Evolutionary conservation across 2,888 invertebrate species (phyloP), one percentile per base, ranked within the genome.

Genomic region (Buathra laborator): DNA sequence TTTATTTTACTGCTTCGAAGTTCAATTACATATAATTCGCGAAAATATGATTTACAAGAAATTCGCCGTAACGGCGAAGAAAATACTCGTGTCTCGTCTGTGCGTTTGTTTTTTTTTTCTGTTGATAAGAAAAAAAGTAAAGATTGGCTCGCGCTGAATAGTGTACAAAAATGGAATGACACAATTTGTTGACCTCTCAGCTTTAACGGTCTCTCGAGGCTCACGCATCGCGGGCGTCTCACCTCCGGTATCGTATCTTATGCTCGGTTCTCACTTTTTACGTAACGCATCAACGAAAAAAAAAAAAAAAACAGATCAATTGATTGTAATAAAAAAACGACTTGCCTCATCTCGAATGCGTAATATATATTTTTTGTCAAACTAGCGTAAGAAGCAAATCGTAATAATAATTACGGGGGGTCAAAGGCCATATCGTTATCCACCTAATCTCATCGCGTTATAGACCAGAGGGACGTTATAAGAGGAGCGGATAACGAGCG

Each of bases 181-280:
- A 74, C 59, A 74, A 74, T 74, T 74, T 44, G 72, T 62, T 62
- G 29, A 74, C 44, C 19, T 74, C 72, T 46, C 72, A 24, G 72
- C 19, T 24, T 12, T 19, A 19, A 24, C 59, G 59, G 59, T 72
- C 72, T 59, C 72, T 24, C 59, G 72, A 59, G 59, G 59, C 46
- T 16, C 46, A 46, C 72, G 24, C 59, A 44, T 72, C 72, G 46
- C 16, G 71, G 16, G 19, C 19, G 19, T 53, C 37, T 71, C 72
- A 59, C 59, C 19, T 59, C 12, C 59, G 32, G 44, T 46, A 72
- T 72, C 37, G 37, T 59, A n/a, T 72, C 44, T 12, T 29, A 37
- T 43, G 43, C 56, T 43, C 53, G 16, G 16, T 51, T 24, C 32
- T 14, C 9, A 6, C 14, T 2, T 56, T 44, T 56, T 44, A 59